phyloP scores from a whole-genome alignment of 2,797 vertebrate species.

The Sciurus vulgaris region DNA sequence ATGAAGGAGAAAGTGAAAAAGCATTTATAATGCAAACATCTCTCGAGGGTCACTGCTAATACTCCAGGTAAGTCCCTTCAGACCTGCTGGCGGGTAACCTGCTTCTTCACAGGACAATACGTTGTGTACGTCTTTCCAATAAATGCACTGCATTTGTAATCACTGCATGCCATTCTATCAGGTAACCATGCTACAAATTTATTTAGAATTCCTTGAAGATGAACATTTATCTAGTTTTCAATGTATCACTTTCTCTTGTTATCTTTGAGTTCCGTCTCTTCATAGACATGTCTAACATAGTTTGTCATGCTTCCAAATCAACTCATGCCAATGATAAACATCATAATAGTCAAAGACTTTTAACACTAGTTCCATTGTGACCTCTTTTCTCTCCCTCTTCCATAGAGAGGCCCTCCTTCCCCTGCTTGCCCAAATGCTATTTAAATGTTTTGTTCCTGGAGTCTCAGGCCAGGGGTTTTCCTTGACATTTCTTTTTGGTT shows the following conservation, averaged over 20 bases:
- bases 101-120: not conserved
- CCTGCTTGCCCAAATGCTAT: not conserved
- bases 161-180: constrained; percentile 33
- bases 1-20: not conserved
- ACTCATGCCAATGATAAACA: not conserved
- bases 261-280: not conserved
- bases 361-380: not conserved
- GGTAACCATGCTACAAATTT: not conserved
- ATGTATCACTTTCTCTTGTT: not conserved
- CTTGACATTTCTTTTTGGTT: constrained; percentile 55
- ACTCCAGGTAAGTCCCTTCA: not conserved
- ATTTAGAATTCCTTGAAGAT: constrained; percentile 10
- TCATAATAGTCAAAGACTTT: not conserved
- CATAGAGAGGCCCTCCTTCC: not conserved
- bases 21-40: not conserved
- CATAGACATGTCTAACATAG: not conserved
- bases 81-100: not conserved
- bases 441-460: not conserved
- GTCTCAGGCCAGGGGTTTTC: constrained; percentile 41
- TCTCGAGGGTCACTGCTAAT: not conserved
- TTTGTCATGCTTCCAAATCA: constrained; percentile 17
- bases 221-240: constrained; percentile 55
- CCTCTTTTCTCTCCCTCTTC: not conserved
- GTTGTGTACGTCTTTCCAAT: not conserved
- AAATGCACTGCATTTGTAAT: constrained; percentile 40